A percentile compares a stretch with the other conserved stretches of the same genome.
phyloP scores from a whole-genome alignment of 2,888 invertebrate genomes.

The Drosophila greeni region DNA sequence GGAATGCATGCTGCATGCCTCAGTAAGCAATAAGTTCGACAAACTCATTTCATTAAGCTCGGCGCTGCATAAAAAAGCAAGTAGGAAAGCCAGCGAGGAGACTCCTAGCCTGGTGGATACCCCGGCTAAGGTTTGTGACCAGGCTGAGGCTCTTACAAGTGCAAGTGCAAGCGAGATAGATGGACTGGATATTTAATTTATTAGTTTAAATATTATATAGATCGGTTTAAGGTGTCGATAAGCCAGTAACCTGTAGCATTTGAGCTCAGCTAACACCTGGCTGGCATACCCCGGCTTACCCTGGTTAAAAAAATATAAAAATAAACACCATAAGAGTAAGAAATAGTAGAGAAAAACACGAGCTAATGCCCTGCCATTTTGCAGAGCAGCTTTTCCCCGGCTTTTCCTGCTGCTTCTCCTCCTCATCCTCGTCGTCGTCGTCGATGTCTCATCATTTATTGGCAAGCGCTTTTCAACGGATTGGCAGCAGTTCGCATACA shows the following conservation, averaged over 20 bases:
- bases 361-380: constrained; percentile 57
- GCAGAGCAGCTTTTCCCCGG: constrained; percentile 9
- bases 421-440: constrained; percentile 1
- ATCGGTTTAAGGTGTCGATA: neutral
- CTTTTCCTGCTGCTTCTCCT: neutral
- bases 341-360: constrained; percentile 8
- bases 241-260: neutral
- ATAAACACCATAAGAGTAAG: neutral
- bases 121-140: neutral
- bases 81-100: constrained; percentile 10
- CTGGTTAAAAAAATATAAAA: neutral
- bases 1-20: constrained; percentile 66
- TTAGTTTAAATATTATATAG: neutral
- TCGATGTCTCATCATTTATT: constrained; percentile 69
- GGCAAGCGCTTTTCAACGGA: constrained; percentile 70
- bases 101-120: neutral
- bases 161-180: neutral
- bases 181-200: neutral
- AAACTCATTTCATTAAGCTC: constrained; percentile 71
- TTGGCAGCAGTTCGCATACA: constrained; percentile 55
- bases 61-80: constrained; percentile 60
- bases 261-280: neutral
- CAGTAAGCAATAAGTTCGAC: constrained; percentile 68
- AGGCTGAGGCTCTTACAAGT: accelerated
- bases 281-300: neutral